Percentiles rank a stretch among this genome's conserved stretches.
phyloP scores from a whole-genome alignment of 2,888 invertebrate species.

The Eristalis arbustorum region DNA sequence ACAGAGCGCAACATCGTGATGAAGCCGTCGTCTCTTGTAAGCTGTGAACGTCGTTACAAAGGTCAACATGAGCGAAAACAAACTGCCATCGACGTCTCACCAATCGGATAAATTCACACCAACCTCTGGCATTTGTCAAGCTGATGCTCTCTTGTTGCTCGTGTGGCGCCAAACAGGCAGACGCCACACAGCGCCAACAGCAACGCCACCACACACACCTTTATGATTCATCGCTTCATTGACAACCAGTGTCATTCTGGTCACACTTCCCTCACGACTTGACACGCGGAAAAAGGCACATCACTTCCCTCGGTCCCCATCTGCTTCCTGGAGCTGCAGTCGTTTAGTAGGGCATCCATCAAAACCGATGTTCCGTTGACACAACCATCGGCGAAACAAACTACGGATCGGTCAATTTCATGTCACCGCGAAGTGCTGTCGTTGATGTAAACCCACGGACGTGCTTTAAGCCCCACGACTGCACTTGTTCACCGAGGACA shows the following conservation, averaged over 20 bases:
- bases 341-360: not conserved
- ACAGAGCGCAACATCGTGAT: no score
- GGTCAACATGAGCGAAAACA: no score
- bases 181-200: not conserved
- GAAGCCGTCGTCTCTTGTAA: no score
- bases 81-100: no score
- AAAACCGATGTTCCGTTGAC: not conserved
- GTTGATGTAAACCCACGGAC: not conserved
- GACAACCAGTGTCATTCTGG: not conserved
- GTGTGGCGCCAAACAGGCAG: no score
- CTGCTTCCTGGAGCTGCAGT: not conserved
- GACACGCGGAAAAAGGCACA: not conserved
- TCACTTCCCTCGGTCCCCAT: not conserved
- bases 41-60: no score
- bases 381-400: not conserved
- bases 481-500: not conserved
- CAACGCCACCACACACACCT: not conserved
- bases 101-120: no score
- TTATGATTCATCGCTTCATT: not conserved
- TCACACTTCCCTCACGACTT: not conserved
- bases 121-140: no score
- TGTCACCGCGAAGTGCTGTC: not conserved
- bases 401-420: not conserved
- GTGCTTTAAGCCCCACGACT: not conserved
- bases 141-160: no score